These are phyloP conservation scores for Mythimna ferrago DNA, from an alignment of 2,888 invertebrate genomes.

Conservation along the genomic window DNA sequence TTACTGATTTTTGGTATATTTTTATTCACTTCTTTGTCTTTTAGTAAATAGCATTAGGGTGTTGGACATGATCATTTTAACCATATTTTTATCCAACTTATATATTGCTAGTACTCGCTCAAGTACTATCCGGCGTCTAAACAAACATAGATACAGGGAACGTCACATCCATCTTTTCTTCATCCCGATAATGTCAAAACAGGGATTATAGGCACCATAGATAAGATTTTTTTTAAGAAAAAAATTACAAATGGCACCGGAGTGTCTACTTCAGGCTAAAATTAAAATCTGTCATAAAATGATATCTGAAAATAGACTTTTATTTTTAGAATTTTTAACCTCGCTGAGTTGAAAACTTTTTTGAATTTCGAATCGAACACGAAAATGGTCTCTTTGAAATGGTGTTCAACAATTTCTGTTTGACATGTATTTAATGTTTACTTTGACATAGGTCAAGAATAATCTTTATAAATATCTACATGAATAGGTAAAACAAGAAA, in stretches of 20 bases:
- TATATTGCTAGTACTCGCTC: constrained; percentile 42
- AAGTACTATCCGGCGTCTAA: constrained; percentile 57
- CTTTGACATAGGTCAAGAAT: neutral
- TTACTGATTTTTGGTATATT: no score
- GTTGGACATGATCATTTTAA: neutral
- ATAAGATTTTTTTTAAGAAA: constrained; percentile 58
- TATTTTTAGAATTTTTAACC: constrained; percentile 33
- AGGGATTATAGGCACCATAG: constrained; percentile 60
- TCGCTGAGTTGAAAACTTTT: constrained; percentile 8
- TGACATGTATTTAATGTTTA: neutral
- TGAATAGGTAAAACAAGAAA: no score
- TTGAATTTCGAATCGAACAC: neutral
- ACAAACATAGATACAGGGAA: constrained; percentile 56
- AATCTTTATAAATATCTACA: no score
- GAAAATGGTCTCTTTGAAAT: neutral
- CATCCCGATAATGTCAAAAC: constrained; percentile 71
- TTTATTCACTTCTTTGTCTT: no score
- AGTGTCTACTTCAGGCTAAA: constrained; percentile 43
- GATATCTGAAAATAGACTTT: constrained; percentile 48
- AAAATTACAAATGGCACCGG: constrained; percentile 39
- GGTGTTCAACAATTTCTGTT: neutral
- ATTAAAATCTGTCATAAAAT: constrained; percentile 61
- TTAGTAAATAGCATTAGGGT: no score
- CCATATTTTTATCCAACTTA: no score
- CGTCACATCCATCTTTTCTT: constrained; percentile 73